Evolutionary conservation across 1,140 invertebrate species (phyloP).

Genomic region (Helicoverpa zea): DNA sequence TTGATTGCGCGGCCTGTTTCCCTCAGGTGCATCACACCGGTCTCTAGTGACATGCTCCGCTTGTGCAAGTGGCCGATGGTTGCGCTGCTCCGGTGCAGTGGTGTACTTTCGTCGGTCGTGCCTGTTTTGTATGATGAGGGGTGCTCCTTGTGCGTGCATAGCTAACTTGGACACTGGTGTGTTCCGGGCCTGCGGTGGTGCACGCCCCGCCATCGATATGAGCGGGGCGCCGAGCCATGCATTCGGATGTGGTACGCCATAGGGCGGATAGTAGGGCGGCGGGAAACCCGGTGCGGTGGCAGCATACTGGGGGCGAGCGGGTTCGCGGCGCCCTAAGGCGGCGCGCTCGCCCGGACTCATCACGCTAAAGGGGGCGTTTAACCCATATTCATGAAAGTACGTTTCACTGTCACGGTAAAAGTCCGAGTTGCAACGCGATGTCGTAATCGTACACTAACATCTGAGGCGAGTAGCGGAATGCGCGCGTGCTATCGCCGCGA

Average conservation of each 20-base stretch:
- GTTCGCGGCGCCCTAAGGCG: constrained; percentile 83
- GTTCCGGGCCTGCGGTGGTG: constrained; percentile 82
- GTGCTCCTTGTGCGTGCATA: constrained; percentile 92
- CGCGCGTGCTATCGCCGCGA: constrained; percentile 78
- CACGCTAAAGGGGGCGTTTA: constrained; percentile 76
- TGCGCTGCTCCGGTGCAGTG: constrained; percentile 74
- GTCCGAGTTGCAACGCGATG: constrained; percentile 77
- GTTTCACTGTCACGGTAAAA: constrained; percentile 83
- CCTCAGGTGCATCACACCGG: constrained; percentile 70
- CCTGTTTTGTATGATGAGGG: constrained; percentile 90
- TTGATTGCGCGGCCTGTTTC: constrained; percentile 76
- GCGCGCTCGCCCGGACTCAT: constrained; percentile 86
- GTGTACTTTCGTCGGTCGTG: constrained; percentile 82
- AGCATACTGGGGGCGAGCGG: constrained; percentile 82
- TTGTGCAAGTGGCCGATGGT: constrained; percentile 72
- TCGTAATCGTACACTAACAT: constrained; percentile 86
- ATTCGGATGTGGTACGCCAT: constrained; percentile 81
- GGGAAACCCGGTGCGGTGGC: constrained; percentile 82
- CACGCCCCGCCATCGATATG: constrained; percentile 88
- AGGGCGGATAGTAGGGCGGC: constrained; percentile 81
- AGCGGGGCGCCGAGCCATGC: constrained; percentile 91
- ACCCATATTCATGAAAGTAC: constrained; percentile 82
- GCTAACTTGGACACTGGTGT: constrained; percentile 89
- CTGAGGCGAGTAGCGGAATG: constrained; percentile 66
- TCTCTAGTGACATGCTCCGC: constrained; percentile 69